phyloP scores from a whole-genome alignment of 2,888 invertebrate species.

The Mimumesa dahlbomi region DNA sequence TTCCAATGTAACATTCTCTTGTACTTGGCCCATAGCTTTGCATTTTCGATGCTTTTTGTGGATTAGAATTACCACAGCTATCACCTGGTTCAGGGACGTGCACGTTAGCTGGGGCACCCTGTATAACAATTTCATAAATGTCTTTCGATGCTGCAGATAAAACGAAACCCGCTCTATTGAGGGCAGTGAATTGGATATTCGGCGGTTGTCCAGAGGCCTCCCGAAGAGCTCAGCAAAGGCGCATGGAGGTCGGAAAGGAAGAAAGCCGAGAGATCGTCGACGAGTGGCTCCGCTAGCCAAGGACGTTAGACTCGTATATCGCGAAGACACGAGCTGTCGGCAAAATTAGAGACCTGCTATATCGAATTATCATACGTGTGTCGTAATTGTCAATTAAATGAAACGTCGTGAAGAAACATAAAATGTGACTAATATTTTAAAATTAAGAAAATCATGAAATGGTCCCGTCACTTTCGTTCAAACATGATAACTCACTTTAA shows the following conservation, averaged over 20 bases:
- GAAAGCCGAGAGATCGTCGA: constrained; percentile 39
- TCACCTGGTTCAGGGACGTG: too few relatives aligned
- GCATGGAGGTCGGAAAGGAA: constrained; percentile 63
- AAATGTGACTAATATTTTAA: too few relatives aligned
- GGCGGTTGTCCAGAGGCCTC: constrained; percentile 64
- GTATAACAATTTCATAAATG: neutral
- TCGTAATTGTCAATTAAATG: neutral
- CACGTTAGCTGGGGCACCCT: too few relatives aligned
- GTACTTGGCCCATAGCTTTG: too few relatives aligned
- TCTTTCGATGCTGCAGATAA: constrained; percentile 54
- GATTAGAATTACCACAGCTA: too few relatives aligned
- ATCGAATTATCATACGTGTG: constrained; percentile 1
- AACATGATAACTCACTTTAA: too few relatives aligned
- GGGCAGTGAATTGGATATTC: constrained; percentile 68
- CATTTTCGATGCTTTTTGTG: too few relatives aligned
- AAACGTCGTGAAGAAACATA: neutral
- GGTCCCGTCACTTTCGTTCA: too few relatives aligned
- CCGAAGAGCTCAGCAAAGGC: too few relatives aligned
- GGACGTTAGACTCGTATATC: neutral
- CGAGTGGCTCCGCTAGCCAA: constrained; percentile 54
- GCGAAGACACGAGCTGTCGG: constrained; percentile 24
- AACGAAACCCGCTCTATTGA: constrained; percentile 60
- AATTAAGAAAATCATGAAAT: too few relatives aligned
- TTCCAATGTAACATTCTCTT: too few relatives aligned
- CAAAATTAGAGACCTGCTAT: constrained; percentile 29